Percentiles rank a stretch among this genome's conserved stretches.
phyloP scores from a whole-genome alignment of 2,888 invertebrate genomes.

The Odontocolon sp. region DNA sequence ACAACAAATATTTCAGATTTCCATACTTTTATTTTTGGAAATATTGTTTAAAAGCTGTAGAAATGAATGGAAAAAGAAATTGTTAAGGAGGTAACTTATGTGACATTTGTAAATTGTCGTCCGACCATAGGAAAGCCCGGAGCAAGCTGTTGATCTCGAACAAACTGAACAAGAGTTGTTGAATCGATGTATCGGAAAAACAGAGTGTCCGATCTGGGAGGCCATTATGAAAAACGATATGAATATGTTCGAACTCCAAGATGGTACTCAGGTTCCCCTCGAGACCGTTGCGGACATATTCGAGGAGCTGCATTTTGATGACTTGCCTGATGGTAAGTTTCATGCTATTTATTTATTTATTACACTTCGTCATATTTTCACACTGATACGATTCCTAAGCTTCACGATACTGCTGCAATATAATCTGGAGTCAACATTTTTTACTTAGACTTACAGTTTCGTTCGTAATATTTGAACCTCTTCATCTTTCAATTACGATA shows the following conservation, averaged over 20 bases:
- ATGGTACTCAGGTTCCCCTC: constrained; percentile 77
- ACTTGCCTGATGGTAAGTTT: constrained; percentile 81
- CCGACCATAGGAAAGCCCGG: constrained; percentile 45
- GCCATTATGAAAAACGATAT: constrained; percentile 59
- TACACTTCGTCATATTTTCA: neutral
- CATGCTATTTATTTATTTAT: neutral
- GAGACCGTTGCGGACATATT: constrained; percentile 80
- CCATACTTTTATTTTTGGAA: no score
- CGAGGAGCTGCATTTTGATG: constrained; percentile 82
- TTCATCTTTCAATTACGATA: no score
- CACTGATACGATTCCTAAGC: neutral
- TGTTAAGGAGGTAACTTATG: no score
- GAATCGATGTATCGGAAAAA: constrained; percentile 48
- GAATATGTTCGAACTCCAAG: constrained; percentile 71
- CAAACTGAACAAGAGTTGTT: constrained; percentile 48
- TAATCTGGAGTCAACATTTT: no score
- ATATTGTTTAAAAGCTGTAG: no score
- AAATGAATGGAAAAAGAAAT: no score
- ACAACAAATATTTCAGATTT: no score
- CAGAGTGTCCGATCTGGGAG: constrained; percentile 54
- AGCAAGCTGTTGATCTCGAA: constrained; percentile 47
- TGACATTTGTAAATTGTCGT: neutral
- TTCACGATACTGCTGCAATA: no score
- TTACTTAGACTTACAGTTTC: no score
- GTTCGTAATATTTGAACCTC: no score